A percentile compares a stretch with the other conserved stretches of the same genome.
These are phyloP conservation scores for Trachelipus rathkii DNA, from an alignment of 1,140 invertebrate species.

Conservation along the genomic window DNA sequence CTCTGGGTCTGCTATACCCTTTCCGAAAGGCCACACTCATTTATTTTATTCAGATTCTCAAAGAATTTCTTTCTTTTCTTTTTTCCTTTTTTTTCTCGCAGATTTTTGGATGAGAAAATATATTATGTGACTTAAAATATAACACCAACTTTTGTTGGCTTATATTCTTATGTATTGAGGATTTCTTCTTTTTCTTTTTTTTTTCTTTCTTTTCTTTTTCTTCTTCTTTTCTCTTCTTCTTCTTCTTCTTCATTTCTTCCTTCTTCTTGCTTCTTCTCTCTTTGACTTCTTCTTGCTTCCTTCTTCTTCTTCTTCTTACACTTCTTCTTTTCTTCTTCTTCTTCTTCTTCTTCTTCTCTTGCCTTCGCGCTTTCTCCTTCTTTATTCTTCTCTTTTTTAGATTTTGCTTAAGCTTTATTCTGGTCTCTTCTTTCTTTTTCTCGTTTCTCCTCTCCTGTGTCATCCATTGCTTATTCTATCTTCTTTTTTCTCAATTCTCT, in stretches of 20 bases:
- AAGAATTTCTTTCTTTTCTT: too few relatives aligned
- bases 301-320: not conserved
- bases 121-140: not conserved
- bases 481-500: not conserved
- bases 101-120: too few relatives aligned
- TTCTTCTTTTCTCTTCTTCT: not conserved
- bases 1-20: too few relatives aligned
- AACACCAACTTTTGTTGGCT: not conserved
- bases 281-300: not conserved
- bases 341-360: conserved; percentile 4
- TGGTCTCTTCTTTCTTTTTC: not conserved
- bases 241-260: not conserved
- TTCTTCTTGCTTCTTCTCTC: not conserved
- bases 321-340: not conserved
- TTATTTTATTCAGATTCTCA: too few relatives aligned
- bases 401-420: too few relatives aligned
- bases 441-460: too few relatives aligned
- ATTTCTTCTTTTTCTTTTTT: not conserved
- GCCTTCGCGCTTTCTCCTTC: not conserved
- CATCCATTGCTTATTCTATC: too few relatives aligned
- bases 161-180: not conserved
- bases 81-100: too few relatives aligned
- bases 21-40: too few relatives aligned
- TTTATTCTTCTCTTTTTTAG: not conserved
- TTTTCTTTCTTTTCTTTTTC: not conserved